phyloP scores from a whole-genome alignment of 1,140 invertebrate species.

The Drosophila oshimai region DNA sequence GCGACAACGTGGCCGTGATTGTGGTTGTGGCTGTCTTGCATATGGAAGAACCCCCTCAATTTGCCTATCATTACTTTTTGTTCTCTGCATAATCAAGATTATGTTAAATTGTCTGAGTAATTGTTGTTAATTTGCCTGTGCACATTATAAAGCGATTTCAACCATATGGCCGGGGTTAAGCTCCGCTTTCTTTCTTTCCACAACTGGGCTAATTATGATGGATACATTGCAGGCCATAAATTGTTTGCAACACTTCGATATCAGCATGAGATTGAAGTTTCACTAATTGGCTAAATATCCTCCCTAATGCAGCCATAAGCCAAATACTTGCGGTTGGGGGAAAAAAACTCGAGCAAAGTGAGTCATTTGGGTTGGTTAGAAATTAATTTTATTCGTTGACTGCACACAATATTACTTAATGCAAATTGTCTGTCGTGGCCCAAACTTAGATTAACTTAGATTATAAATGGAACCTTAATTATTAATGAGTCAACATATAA shows the following conservation, averaged over 20 bases:
- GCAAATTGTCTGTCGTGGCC: conserved; percentile 3
- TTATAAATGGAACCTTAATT: neutral
- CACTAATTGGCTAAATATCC: neutral
- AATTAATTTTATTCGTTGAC: too few relatives aligned
- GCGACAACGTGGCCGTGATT: conserved; percentile 45
- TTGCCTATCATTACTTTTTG: conserved; percentile 31
- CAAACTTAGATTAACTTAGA: neutral
- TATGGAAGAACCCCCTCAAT: conserved; percentile 24
- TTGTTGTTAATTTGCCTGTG: conserved; percentile 75
- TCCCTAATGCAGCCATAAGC: neutral
- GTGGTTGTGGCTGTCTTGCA: conserved; percentile 42
- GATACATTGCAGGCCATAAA: conserved; percentile 58
- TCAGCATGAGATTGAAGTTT: conserved; percentile 16
- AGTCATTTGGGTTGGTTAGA: too few relatives aligned
- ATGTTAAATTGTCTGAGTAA: conserved; percentile 80
- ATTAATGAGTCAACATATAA: conserved; percentile 4
- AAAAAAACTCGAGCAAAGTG: neutral
- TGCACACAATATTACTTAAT: neutral
- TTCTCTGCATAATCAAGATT: conserved; percentile 72
- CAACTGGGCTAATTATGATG: conserved; percentile 65
- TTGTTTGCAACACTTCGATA: conserved; percentile 35
- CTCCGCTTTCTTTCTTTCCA: conserved; percentile 72
- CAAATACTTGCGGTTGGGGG: neutral
- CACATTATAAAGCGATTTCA: conserved; percentile 75
- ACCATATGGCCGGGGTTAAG: conserved; percentile 62